These are phyloP conservation scores for Vanessa cardui DNA, from an alignment of 2,888 invertebrate species.

Conservation along the genomic window DNA sequence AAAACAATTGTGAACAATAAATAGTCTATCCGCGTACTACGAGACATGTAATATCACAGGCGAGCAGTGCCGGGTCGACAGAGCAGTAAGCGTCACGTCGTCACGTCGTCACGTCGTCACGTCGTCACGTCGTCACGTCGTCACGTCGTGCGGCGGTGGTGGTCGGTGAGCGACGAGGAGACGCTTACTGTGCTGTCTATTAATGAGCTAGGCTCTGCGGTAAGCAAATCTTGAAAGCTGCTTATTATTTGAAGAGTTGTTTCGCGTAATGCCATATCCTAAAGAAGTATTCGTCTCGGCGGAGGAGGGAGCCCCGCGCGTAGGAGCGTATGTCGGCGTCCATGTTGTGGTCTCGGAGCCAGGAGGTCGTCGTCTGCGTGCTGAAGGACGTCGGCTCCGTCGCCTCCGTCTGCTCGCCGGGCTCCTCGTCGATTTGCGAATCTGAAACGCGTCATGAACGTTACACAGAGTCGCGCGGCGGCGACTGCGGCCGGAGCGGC, in stretches of 20 bases:
- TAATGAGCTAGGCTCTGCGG: neutral
- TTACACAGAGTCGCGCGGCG: neutral
- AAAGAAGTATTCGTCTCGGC: conserved; percentile 97
- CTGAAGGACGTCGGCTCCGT: conserved; percentile 93
- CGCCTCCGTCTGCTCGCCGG: conserved; percentile 83
- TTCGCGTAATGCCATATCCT: conserved; percentile 94
- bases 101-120: neutral
- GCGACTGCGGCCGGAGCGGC: too few species aligned
- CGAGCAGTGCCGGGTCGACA: conserved; percentile 40
- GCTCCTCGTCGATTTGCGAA: conserved; percentile 70
- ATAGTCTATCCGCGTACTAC: conserved; percentile 30
- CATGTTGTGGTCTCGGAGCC: conserved; percentile 96
- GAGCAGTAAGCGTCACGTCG: neutral
- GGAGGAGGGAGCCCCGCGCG: conserved; percentile 91
- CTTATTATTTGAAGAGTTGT: conserved; percentile 88
- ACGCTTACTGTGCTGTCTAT: neutral
- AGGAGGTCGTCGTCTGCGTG: conserved; percentile 96
- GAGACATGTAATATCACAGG: conserved; percentile 67
- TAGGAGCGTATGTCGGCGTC: conserved; percentile 96
- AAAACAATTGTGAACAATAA: conserved; percentile 19
- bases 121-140: neutral
- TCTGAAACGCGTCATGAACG: conserved; percentile 48
- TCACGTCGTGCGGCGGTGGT: too few species aligned
- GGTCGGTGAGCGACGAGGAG: neutral
- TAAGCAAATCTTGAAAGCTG: too few species aligned